Evolutionary conservation across 2,797 vertebrate species (phyloP).

Genomic region (Peromyscus nudipes): DNA sequence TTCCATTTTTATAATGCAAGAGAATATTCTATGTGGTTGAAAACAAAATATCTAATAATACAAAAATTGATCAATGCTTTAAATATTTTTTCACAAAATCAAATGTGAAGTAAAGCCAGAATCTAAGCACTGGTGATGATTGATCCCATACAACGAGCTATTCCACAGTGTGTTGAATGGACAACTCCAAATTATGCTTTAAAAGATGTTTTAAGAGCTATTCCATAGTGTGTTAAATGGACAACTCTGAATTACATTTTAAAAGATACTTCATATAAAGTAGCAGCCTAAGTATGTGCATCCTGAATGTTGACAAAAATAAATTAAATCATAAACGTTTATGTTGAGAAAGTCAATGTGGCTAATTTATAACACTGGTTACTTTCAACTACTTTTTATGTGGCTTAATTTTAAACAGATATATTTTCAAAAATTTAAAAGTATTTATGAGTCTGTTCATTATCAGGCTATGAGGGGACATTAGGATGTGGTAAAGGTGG

Average conservation of each 20-base stretch:
- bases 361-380: not conserved
- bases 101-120: not conserved
- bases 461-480: not conserved
- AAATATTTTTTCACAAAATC: conserved; percentile 25
- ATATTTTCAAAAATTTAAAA: not conserved
- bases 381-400: not conserved
- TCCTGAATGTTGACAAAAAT: conserved; percentile 1
- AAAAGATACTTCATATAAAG: not conserved
- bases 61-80: not conserved
- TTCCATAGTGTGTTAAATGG: not conserved
- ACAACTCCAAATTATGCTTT: no score
- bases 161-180: no score
- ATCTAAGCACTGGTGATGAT: not conserved
- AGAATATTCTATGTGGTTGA: not conserved
- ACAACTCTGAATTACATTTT: not conserved
- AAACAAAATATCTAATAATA: conserved; percentile 3
- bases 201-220: not conserved
- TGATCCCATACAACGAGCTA: not conserved
- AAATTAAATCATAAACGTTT: conserved; percentile 11
- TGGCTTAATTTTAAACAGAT: not conserved
- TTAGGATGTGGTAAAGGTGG: not conserved
- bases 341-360: not conserved
- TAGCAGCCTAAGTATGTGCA: not conserved
- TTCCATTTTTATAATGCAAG: not conserved
- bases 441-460: not conserved